Evolutionary conservation across 2,888 invertebrate species (phyloP).

Genomic region (Chironomus riparius): DNA sequence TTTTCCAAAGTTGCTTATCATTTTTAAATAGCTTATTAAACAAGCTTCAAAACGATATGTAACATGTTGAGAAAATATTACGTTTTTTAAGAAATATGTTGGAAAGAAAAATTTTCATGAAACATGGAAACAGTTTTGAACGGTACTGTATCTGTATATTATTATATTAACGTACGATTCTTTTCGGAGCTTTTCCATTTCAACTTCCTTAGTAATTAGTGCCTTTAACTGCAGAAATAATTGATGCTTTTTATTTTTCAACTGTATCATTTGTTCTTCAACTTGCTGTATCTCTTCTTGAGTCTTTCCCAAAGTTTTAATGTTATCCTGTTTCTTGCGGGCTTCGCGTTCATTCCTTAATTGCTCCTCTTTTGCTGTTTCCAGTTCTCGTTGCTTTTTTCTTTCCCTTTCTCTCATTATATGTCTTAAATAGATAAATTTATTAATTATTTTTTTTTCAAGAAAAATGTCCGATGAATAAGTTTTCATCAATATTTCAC

Average conservation of each 20-base stretch:
- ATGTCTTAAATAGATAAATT: neutral
- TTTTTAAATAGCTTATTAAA: too few species aligned
- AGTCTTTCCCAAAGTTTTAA: slow-evolving; percentile 6
- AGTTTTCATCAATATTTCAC: neutral
- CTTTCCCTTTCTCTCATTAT: slow-evolving; percentile 15
- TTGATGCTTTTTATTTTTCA: slow-evolving; percentile 22
- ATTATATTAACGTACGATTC: slow-evolving; percentile 1
- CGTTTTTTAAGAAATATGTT: too few species aligned
- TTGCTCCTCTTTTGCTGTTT: slow-evolving; percentile 24
- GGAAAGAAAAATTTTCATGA: too few species aligned
- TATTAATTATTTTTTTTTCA: neutral
- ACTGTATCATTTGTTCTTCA: slow-evolving; percentile 13
- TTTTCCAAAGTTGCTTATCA: too few species aligned
- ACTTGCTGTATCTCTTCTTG: slow-evolving; percentile 9
- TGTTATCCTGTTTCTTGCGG: slow-evolving; percentile 11
- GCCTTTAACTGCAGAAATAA: slow-evolving; percentile 12
- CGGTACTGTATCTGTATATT: too few species aligned
- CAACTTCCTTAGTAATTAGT: slow-evolving; percentile 16
- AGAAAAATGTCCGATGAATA: too few species aligned
- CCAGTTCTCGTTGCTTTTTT: slow-evolving; percentile 15
- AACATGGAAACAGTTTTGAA: too few species aligned
- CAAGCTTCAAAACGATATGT: too few species aligned
- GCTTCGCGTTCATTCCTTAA: slow-evolving; percentile 2
- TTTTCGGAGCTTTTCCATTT: slow-evolving; percentile 17
- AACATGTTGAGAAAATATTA: too few species aligned